Evolutionary conservation across 2,888 invertebrate genomes (phyloP), one percentile per base, ranked within the genome.

Genomic region (Linnaemya vulpina): DNA sequence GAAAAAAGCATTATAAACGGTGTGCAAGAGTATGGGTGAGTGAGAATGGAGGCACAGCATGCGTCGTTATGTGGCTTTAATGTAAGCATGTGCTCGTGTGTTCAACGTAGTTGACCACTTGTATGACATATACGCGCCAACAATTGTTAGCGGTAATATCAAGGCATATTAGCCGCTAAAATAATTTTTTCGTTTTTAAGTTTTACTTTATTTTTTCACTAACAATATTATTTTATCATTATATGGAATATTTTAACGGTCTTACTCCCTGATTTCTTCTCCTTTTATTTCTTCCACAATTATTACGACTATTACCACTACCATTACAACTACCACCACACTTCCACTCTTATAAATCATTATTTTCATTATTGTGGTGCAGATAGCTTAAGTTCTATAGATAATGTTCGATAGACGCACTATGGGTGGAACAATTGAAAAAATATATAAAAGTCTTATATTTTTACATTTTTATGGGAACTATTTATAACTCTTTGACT

Each of bases 101-200:
- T 63, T 68, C 20, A 65, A 15, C 68, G 35, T 25, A 65, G 78
- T 81, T 83, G 86, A 75, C 84, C 86, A 85, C 83, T 86, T 86
- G 83, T 85, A 77, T 83, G 83, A 86, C 78, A 83, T 80, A 82
- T 71, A 84, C 79, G 84, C 83, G 86, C 83, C 74, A 77, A 77
- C 86, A 85, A 85, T 85, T 85, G 85, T 85, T 83, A 85, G 86
- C 84, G 86, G 86, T 86, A 86, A 84, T 86, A 87, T 87, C 86
- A 87, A 86, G 86, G 87, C 83, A 86, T 85, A 85, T 87, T 84
- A 83, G 86, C 87, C 84, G 86, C 86, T 81, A 82, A 86, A 84
- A 68, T 78, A 73, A 84, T 81, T 84, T 84, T 81, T 80, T 65
- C 60, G 46, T 82, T 84, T 84, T 73, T 62, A 71, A 55, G 51